Evolutionary conservation across 2,888 invertebrate species (phyloP).

Genomic region (Coelopa pilipes): DNA sequence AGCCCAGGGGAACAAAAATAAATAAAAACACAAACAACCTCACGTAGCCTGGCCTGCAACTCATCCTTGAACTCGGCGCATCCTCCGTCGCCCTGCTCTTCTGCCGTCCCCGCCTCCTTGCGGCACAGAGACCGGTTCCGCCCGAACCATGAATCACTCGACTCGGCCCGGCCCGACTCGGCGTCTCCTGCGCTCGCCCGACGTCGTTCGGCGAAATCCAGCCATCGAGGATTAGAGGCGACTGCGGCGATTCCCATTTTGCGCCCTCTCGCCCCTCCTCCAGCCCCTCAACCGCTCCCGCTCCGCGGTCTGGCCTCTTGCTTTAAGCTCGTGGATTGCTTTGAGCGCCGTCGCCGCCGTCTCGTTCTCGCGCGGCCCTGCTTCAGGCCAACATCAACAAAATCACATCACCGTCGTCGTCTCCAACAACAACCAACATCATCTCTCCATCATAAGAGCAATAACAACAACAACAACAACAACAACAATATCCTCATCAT

Average conservation of each 20-base stretch:
- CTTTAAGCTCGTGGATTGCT: neutral
- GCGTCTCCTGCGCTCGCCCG: neutral
- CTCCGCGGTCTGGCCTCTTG: neutral
- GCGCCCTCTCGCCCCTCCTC: neutral
- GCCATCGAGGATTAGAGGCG: slow-evolving; percentile 34
- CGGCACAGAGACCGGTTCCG: slow-evolving; percentile 2
- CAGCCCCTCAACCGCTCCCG: too few species aligned
- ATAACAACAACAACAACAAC: neutral
- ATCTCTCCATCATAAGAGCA: too few species aligned
- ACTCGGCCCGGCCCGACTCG: too few species aligned
- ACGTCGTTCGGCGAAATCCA: neutral
- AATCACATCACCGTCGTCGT: neutral
- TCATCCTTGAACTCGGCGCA: neutral
- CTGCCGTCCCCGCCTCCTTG: too few species aligned
- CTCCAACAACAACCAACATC: neutral
- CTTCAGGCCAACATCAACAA: neutral
- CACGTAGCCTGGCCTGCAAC: neutral
- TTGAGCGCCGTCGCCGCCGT: too few species aligned
- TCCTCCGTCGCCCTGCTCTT: too few species aligned
- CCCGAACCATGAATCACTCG: slow-evolving; percentile 26
- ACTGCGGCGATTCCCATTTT: slow-evolving; percentile 20
- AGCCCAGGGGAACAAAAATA: too few species aligned
- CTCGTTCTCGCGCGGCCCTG: neutral
- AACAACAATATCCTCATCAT: neutral
- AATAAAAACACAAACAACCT: neutral